Conservation (phyloP, 2,888 invertebrate species). For the Crepidodera aurea region DNA sequence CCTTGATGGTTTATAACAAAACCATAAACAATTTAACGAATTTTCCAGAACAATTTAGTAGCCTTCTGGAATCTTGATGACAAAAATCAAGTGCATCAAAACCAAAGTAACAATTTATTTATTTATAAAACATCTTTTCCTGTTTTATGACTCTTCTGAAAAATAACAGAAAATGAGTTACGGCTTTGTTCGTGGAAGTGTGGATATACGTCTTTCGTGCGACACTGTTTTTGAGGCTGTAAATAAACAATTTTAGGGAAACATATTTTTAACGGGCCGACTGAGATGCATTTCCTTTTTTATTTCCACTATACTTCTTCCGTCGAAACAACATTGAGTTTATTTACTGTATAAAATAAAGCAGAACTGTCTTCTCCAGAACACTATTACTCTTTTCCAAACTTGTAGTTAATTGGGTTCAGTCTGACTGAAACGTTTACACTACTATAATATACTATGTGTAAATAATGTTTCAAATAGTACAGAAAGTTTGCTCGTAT, state of each 20-base stretch:
- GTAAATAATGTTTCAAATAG: not conserved
- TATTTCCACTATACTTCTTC: slow-evolving; percentile 25
- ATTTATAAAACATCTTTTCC: too few species aligned
- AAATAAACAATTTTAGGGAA: slow-evolving; percentile 34
- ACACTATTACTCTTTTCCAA: slow-evolving; percentile 20
- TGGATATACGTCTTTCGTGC: too few species aligned
- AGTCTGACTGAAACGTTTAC: not conserved
- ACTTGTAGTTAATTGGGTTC: slow-evolving; percentile 17
- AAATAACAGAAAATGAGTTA: too few species aligned
- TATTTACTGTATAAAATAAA: slow-evolving; percentile 35
- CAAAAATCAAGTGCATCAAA: too few species aligned
- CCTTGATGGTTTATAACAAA: too few species aligned
- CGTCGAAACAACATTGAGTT: slow-evolving; percentile 25
- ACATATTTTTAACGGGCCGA: slow-evolving; percentile 36
- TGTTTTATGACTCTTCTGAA: too few species aligned
- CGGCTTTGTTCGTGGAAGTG: too few species aligned
- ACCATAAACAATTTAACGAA: too few species aligned
- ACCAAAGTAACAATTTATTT: too few species aligned
- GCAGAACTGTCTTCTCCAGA: slow-evolving; percentile 25
- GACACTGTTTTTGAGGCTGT: slow-evolving; percentile 21
- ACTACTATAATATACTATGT: not conserved
- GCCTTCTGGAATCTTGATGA: too few species aligned
- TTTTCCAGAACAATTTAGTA: too few species aligned
- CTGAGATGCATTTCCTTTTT: slow-evolving; percentile 24
- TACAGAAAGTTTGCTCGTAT: not conserved